Conservation (phyloP, 2,797 vertebrate species). For the Monodelphis domestica region DNA sequence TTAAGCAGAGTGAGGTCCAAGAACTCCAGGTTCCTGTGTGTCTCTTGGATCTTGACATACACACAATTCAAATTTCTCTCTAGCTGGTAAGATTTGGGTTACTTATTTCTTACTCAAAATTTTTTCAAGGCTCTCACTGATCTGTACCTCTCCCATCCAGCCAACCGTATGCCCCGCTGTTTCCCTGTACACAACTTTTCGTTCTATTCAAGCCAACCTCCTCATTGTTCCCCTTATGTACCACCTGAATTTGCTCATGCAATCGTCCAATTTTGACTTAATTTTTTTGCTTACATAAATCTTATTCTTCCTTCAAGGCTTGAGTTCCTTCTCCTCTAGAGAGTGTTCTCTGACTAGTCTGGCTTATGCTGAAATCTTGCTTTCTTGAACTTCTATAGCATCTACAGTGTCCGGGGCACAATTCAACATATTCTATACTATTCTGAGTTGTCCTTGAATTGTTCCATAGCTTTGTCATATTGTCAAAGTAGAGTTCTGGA, state of each 20-base stretch:
- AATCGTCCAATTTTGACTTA: not conserved
- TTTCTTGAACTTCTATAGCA: not conserved
- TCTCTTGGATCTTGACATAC: not conserved
- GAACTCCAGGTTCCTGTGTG: not conserved
- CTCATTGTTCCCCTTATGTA: not conserved
- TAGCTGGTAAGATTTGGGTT: not conserved
- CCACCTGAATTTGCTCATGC: not conserved
- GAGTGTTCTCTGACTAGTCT: not conserved
- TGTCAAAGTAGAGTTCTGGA: not conserved
- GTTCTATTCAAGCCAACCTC: not conserved
- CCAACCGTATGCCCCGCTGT: not conserved
- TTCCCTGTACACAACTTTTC: not conserved
- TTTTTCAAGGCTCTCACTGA: not conserved
- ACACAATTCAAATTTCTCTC: not conserved
- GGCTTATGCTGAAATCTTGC: not conserved
- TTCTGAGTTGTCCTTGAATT: not conserved
- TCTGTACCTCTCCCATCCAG: not conserved
- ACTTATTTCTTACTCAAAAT: not conserved
- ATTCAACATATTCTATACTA: not conserved
- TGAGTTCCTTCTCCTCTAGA: not conserved
- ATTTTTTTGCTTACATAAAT: not conserved
- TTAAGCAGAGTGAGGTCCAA: not conserved
- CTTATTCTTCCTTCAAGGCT: not conserved
- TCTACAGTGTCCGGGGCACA: not conserved
- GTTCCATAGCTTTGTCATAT: not conserved